A percentile compares a stretch with the other conserved stretches of the same genome.
Evolutionary conservation across 2,113 vertebrate species (phyloP).

Genomic region (Eulacestoma nigropectus): DNA sequence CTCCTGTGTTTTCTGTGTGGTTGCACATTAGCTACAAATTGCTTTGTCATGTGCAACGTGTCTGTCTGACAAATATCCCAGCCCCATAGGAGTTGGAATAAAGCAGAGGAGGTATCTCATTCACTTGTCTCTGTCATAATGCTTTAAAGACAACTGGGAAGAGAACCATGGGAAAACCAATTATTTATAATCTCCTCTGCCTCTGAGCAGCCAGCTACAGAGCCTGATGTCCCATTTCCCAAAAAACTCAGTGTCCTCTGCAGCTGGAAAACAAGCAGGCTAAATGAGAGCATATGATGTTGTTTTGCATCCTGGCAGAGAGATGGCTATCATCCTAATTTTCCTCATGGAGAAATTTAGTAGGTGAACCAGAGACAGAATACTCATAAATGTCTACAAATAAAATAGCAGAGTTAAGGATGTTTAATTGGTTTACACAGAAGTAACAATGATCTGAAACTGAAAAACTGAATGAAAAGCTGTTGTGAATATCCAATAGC

Average conservation of each 20-base stretch:
- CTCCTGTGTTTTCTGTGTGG: background rate
- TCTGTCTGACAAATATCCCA: background rate
- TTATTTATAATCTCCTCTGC: background rate
- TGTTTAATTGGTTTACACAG: background rate
- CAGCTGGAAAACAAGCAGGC: background rate
- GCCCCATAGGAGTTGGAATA: accelerated
- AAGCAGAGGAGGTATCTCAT: background rate
- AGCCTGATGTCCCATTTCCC: background rate
- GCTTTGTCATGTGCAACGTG: background rate
- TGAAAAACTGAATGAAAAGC: background rate
- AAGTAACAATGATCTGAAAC: background rate
- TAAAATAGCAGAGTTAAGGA: background rate
- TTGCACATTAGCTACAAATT: background rate
- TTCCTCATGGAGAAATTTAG: background rate
- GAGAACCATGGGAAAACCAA: background rate
- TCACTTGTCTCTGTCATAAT: background rate
- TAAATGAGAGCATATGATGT: background rate
- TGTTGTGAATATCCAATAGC: background rate
- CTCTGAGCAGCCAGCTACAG: background rate
- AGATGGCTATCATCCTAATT: background rate
- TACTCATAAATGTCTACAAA: background rate
- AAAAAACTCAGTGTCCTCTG: background rate
- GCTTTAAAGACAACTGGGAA: background rate
- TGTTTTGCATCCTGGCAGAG: background rate
- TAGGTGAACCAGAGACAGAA: background rate